A percentile compares a stretch with the other conserved stretches of the same genome.
phyloP scores from a whole-genome alignment of 2,888 invertebrate species.

The Cheilosia vulpina region DNA sequence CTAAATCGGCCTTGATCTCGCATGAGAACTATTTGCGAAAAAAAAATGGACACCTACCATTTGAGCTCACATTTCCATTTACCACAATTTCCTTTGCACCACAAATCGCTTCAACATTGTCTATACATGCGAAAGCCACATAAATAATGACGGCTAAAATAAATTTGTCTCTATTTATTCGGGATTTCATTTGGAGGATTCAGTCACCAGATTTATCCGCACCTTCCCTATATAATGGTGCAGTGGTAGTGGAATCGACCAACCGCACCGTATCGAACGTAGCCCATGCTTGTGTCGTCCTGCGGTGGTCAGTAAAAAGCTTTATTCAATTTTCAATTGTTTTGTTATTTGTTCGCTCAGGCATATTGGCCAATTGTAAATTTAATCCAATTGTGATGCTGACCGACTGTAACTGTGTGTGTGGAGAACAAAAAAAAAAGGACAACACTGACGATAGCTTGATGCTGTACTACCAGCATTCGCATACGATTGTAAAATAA shows the following conservation, averaged over 20 bases:
- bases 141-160: slow-evolving; percentile 75
- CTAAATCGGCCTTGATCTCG: slow-evolving; percentile 54
- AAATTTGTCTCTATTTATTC: slow-evolving; percentile 75
- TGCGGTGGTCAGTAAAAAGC: slow-evolving; percentile 75
- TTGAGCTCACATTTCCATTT: slow-evolving; percentile 40
- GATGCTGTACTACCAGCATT: slow-evolving; percentile 57
- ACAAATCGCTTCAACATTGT: slow-evolving; percentile 75
- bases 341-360: slow-evolving; percentile 77
- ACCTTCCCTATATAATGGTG: slow-evolving; percentile 46
- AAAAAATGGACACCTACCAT: slow-evolving; percentile 15
- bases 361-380: slow-evolving; percentile 77
- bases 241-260: slow-evolving; percentile 12
- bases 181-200: slow-evolving; percentile 74
- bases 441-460: slow-evolving; percentile 62
- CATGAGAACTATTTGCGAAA: neutral
- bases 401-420: slow-evolving; percentile 11
- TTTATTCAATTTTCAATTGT: slow-evolving; percentile 78
- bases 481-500: slow-evolving; percentile 66
- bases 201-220: slow-evolving; percentile 73
- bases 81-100: slow-evolving; percentile 69
- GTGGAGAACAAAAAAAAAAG: slow-evolving; percentile 45
- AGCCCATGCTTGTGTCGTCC: slow-evolving; percentile 45
- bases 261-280: slow-evolving; percentile 51
- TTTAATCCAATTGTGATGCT: slow-evolving; percentile 76
- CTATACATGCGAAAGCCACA: slow-evolving; percentile 72